Evolutionary conservation across 2,888 invertebrate species (phyloP).

Genomic region (Alloscopus bannaensis): DNA sequence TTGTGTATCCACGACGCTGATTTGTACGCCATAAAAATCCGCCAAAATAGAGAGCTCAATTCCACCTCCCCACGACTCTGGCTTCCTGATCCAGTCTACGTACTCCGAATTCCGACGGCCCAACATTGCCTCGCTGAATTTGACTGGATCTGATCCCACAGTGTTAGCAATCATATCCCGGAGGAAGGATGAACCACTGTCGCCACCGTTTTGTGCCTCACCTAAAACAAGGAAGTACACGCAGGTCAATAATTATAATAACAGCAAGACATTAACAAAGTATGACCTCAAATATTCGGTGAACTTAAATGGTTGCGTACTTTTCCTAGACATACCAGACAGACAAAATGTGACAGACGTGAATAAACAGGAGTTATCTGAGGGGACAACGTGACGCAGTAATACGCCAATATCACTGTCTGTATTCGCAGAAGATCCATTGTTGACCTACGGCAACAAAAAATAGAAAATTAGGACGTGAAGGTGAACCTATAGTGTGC

Average conservation of each 20-base stretch:
- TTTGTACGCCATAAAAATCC: conserved; percentile 91
- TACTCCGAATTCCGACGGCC: conserved; percentile 90
- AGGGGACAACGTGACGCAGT: conserved; percentile 93
- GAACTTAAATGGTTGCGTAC: too few relatives aligned
- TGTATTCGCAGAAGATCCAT: not conserved
- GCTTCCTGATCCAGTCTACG: conserved; percentile 91
- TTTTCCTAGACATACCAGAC: conserved; percentile 76
- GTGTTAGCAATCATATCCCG: conserved; percentile 91
- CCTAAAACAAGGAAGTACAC: conserved; percentile 23
- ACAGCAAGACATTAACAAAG: too few relatives aligned
- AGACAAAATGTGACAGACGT: conserved; percentile 86
- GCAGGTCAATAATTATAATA: too few relatives aligned
- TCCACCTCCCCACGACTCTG: conserved; percentile 92
- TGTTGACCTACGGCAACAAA: too few relatives aligned
- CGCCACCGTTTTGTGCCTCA: conserved; percentile 17
- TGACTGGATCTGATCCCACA: conserved; percentile 85
- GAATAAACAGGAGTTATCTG: conserved; percentile 97
- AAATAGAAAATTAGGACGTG: too few relatives aligned
- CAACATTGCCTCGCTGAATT: conserved; percentile 90
- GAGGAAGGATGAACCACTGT: conserved; percentile 77
- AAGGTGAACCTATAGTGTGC: too few relatives aligned
- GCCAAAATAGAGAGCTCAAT: conserved; percentile 94
- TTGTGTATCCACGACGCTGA: conserved; percentile 94
- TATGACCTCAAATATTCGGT: not conserved
- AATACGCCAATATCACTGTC: conserved; percentile 80